These are phyloP conservation scores for Tribolium madens DNA, from an alignment of 1,140 invertebrate genomes.

Conservation along the genomic window DNA sequence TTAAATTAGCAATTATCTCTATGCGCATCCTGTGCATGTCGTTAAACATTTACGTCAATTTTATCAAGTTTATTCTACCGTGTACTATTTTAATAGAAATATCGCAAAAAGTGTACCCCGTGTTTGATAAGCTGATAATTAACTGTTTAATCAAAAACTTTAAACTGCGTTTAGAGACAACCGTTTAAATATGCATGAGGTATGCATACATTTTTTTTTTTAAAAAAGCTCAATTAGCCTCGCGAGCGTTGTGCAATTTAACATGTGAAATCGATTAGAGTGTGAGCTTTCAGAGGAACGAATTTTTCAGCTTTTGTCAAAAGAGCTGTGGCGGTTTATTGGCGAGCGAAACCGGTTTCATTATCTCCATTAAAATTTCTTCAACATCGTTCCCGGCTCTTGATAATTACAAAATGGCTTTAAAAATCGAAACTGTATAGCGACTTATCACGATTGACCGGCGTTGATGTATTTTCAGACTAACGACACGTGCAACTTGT, in stretches of 20 bases:
- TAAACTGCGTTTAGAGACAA: slow-evolving; percentile 1
- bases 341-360: slow-evolving; percentile 15
- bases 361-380: slow-evolving; percentile 28
- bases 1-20: not conserved
- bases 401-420: slow-evolving; percentile 14
- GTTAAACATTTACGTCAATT: not conserved
- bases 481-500: slow-evolving; percentile 49
- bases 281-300: slow-evolving; percentile 1
- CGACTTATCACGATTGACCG: not conserved
- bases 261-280: slow-evolving; percentile 22
- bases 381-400: not conserved
- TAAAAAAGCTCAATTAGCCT: slow-evolving; percentile 3
- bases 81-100: not conserved
- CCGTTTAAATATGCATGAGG: slow-evolving; percentile 1
- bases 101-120: not conserved
- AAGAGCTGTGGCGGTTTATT: slow-evolving; percentile 10
- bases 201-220: not conserved
- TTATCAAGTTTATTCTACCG: not conserved
- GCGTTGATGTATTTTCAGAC: slow-evolving; percentile 35
- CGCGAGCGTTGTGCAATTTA: slow-evolving; percentile 26
- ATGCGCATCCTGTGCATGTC: not conserved
- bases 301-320: slow-evolving; percentile 33
- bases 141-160: not conserved
- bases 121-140: not conserved
- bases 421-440: not conserved